Evolutionary conservation across 1,140 invertebrate species (phyloP), one percentile per base, ranked within the genome.

Genomic region (Leptonema lineaticorne): DNA sequence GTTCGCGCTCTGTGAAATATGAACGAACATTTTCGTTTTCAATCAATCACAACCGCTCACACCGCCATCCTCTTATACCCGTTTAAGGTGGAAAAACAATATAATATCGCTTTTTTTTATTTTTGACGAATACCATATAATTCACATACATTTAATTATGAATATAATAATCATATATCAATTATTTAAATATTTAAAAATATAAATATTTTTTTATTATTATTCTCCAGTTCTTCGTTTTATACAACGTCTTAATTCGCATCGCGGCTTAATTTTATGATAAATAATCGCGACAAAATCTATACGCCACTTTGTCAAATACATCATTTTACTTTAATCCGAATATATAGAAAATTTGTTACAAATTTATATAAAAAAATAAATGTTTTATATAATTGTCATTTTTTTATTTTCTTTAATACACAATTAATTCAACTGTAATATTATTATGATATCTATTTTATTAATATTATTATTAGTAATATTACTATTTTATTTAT

Each of bases 51-150:
- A n/a, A n/a, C 50, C 24, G 11, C 11, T 11, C 16, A 41, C 11
- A 41, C 37, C 37, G 2, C 37, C 16, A 48, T 20, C 46, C 20
- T 16, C 11, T 14, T 9, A 41, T 16, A 4, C 37, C 9, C 37
- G 11, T 16, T 41, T 14, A 53, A 53, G 50, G 50, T 53, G 22
- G 50, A 53, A 53, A 53, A 53, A 53, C 50, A 26, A 53, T 53
- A 53, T 24, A 24, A 26, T 14, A 22, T 20, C 22, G 20, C 20
- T 18, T 48, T 7, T 20, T 7, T 33, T 33, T 33, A 33, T 6
- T 33, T 33, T 33, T 33, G 29, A 33, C 29, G 11, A 33, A 33
- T 33, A 33, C 29, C 29, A 33, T 33, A 33, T 11, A 33, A 6
- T 33, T 33, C 11, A 33, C 5, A 33, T 6, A 33, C 5, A n/a